Percentiles rank a stretch among this genome's conserved stretches.
Conservation (phyloP, 2,888 invertebrate genomes). For the Brachypalpus laphriformis region DNA sequence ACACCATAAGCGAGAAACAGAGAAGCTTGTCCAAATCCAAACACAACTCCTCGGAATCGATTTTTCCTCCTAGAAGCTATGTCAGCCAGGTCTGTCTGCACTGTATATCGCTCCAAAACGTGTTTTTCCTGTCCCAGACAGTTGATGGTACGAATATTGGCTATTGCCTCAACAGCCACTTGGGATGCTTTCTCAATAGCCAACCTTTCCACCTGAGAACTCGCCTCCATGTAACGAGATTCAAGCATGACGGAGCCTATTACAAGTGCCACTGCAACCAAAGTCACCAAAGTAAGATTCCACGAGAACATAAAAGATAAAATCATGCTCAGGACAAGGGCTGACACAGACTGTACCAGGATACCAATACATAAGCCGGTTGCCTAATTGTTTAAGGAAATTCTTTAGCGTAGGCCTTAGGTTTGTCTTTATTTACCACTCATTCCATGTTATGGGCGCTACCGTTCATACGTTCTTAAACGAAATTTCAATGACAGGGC, state of each 20-base stretch:
- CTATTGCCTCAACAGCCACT: slow-evolving; percentile 89
- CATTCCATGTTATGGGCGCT: too few species aligned
- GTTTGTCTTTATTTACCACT: too few species aligned
- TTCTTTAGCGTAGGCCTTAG: neutral
- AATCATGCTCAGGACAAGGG: slow-evolving; percentile 86
- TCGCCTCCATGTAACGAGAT: slow-evolving; percentile 85
- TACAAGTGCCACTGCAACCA: slow-evolving; percentile 87
- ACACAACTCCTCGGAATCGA: slow-evolving; percentile 87
- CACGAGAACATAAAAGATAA: slow-evolving; percentile 87
- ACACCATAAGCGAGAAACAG: slow-evolving; percentile 89
- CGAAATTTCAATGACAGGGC: too few species aligned
- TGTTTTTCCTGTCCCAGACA: slow-evolving; percentile 87
- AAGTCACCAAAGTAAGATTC: slow-evolving; percentile 88
- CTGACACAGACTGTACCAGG: slow-evolving; percentile 87
- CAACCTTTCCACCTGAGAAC: slow-evolving; percentile 85
- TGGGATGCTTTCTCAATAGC: slow-evolving; percentile 88
- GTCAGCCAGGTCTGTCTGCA: slow-evolving; percentile 84
- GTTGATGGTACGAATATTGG: slow-evolving; percentile 88
- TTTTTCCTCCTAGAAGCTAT: slow-evolving; percentile 84
- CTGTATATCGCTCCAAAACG: slow-evolving; percentile 85
- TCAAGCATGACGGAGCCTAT: slow-evolving; percentile 87
- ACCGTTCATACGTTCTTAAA: too few species aligned
- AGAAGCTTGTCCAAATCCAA: slow-evolving; percentile 88
- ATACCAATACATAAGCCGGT: slow-evolving; percentile 88
- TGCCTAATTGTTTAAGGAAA: slow-evolving; percentile 83